Evolutionary conservation across 2,888 invertebrate genomes (phyloP).

Genomic region (Limnephilus auricula): DNA sequence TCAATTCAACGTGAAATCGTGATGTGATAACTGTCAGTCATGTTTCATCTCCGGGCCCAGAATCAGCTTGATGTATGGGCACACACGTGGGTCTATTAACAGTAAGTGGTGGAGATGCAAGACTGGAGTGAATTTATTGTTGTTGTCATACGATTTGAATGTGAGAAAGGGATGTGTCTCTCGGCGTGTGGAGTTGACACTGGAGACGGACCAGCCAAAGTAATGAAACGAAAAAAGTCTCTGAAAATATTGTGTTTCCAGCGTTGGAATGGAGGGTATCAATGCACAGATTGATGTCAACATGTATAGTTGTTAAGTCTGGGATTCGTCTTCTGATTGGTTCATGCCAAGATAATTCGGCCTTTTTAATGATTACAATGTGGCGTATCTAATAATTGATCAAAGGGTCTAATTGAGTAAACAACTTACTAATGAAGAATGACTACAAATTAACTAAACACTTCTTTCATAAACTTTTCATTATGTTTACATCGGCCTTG

Average conservation of each 20-base stretch:
- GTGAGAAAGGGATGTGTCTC: constrained; percentile 59
- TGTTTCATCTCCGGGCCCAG: constrained; percentile 32
- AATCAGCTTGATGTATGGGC: constrained; percentile 55
- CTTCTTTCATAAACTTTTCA: not conserved
- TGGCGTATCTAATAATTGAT: not conserved
- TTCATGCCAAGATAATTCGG: not conserved
- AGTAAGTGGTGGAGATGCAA: constrained; percentile 50
- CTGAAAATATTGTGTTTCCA: constrained; percentile 33
- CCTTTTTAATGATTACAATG: not conserved
- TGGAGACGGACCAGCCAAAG: constrained; percentile 17
- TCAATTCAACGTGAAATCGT: constrained; percentile 35
- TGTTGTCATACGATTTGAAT: constrained; percentile 53
- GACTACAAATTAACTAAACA: not conserved
- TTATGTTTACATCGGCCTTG: not conserved
- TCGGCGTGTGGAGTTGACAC: constrained; percentile 27
- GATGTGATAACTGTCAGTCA: constrained; percentile 47
- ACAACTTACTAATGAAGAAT: not conserved
- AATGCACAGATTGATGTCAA: not conserved
- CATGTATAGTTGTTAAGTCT: not conserved
- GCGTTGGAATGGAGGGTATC: not conserved
- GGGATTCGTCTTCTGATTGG: not conserved
- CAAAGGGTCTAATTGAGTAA: not conserved
- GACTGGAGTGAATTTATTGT: constrained; percentile 57
- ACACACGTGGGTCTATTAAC: constrained; percentile 57
- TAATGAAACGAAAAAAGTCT: not conserved